Conservation (phyloP, 2,113 vertebrate genomes). For the Enhydra lutris region DNA sequence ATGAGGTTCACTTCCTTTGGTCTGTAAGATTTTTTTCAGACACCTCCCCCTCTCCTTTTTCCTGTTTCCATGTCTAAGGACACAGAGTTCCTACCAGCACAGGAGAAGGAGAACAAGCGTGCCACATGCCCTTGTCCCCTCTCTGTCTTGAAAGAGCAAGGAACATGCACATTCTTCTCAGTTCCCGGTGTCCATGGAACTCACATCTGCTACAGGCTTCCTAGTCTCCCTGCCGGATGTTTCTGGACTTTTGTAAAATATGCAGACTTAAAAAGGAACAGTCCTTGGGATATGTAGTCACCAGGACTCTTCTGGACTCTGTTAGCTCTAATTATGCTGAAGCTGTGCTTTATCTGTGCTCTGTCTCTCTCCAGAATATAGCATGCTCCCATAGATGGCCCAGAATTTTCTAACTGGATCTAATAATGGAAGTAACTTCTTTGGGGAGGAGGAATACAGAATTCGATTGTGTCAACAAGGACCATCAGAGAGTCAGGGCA, state of each 20-base stretch:
- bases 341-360: neutral
- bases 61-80: neutral
- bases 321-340: neutral
- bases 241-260: neutral
- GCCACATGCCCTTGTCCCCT: no score
- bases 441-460: neutral
- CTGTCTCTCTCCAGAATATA: neutral
- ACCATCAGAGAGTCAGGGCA: neutral
- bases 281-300: neutral
- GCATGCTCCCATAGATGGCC: neutral
- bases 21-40: neutral
- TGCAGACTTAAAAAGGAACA: neutral
- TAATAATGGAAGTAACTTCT: neutral
- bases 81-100: neutral
- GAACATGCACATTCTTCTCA: accelerated
- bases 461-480: neutral
- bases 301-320: neutral
- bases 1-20: neutral
- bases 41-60: accelerated
- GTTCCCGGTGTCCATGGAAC: no score
- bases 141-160: neutral
- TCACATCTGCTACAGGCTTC: neutral
- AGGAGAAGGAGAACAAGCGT: neutral
- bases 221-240: neutral
- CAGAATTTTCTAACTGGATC: neutral